Base-by-base conservation (phyloP, 2,113 vertebrate genomes). In the Rhinolophus ferrumequinum region DNA sequence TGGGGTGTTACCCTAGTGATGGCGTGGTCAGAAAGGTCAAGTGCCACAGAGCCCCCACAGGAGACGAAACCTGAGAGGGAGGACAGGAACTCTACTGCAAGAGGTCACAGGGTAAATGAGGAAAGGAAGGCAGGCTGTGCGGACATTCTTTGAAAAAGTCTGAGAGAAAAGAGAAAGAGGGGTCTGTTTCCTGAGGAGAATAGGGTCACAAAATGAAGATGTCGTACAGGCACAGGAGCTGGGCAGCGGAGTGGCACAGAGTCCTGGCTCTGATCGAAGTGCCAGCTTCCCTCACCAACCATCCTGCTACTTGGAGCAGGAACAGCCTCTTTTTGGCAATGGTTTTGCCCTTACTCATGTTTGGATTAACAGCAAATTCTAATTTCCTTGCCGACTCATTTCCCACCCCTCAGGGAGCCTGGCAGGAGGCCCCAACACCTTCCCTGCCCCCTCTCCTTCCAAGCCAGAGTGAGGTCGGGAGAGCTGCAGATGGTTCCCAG, bases 361-460 rank as follows among this genome's bases (percentile, higher is more conserved):
- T 70, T 88, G 72, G 50, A 69, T 95, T 93, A 92, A 83, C 66
- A 84, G 93, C 90, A 76, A 69, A 90, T 73, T 90, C 93, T 94
- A 64, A 95, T 96, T 96, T 97, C 93, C 94, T 72, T 66, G 90
- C 79, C 52, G 47, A 94, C 87, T 92, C 58, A 76, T 60, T 97
- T 96, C 92, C 95, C 87, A 8, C 81, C 88, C 93, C 95, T 89
- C 88, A 30, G 62, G 91, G 66, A 82, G 26, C 64, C 75, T 95
- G 87, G 95, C 84, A 72, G 96, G 70, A 88, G 38, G 92, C 77
- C 94, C 54, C 4, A 6, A 15, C 30, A 52, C 56, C 54, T 73
- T 73, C 62, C 83, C 90, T 5, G 56, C 47, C 70, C 66, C 28
- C 52, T n/a, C 15, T 4, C 24, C 81, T 47, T 64, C 35, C 52